A percentile compares a stretch with the other conserved stretches of the same genome.
These are phyloP conservation scores for Labrus mixtus DNA, from an alignment of 2,113 vertebrate species.

Conservation along the genomic window DNA sequence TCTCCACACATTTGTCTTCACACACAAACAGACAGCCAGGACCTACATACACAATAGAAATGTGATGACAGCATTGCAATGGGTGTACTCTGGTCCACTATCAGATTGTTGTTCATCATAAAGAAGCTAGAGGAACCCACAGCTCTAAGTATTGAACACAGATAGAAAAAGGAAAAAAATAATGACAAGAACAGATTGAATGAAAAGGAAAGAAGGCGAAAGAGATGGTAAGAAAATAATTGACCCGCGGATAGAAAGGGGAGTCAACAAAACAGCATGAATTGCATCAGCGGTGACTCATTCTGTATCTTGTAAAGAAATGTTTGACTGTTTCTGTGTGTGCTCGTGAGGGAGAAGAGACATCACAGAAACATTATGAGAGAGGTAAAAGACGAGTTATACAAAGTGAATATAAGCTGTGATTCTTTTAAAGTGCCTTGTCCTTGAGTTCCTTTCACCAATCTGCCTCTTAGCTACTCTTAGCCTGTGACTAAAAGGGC, in stretches of 20 bases:
- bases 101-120: conserved; percentile 41
- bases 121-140: conserved; percentile 15
- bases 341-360: not conserved
- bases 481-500: conserved; percentile 1
- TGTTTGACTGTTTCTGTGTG: not conserved
- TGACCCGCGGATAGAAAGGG: conserved; percentile 23
- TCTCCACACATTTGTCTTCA: not conserved
- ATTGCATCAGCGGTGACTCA: conserved; percentile 48
- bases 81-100: conserved; percentile 16
- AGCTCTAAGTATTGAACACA: conserved; percentile 5
- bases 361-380: not conserved
- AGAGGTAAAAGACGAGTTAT: not conserved
- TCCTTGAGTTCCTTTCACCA: not conserved
- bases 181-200: not conserved
- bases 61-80: conserved; percentile 16
- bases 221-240: conserved; percentile 2
- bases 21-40: not conserved
- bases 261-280: conserved; percentile 4
- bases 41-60: not conserved
- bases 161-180: not conserved
- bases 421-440: conserved; percentile 1
- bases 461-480: not conserved
- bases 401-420: conserved; percentile 22
- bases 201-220: not conserved
- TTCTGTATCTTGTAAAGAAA: conserved; percentile 32